Percentiles rank a stretch among this genome's conserved stretches.
Evolutionary conservation across 2,888 invertebrate species (phyloP).

Genomic region (Ellobium chinense): DNA sequence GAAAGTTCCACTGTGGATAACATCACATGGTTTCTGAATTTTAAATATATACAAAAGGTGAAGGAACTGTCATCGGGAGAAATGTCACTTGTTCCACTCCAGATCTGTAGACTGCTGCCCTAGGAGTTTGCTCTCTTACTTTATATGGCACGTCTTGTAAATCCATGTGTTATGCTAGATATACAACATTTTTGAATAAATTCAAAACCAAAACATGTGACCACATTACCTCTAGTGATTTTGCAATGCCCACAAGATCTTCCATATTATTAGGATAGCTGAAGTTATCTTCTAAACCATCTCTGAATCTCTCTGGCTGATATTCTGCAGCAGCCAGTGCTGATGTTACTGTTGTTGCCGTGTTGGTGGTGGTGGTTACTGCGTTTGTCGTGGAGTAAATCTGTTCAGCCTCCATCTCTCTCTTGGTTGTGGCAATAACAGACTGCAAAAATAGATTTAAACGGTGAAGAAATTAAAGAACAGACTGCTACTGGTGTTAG

Average conservation of each 20-base stretch:
- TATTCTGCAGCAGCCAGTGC: neutral
- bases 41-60: too few relatives aligned
- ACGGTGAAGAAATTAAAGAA: too few relatives aligned
- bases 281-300: neutral
- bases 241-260: constrained; percentile 14
- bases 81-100: too few relatives aligned
- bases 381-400: neutral
- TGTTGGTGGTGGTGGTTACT: neutral
- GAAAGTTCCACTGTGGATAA: too few relatives aligned
- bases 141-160: too few relatives aligned
- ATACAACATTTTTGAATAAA: too few relatives aligned
- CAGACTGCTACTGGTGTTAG: too few relatives aligned
- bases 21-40: too few relatives aligned
- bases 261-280: constrained; percentile 39
- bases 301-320: neutral
- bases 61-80: too few relatives aligned
- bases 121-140: too few relatives aligned
- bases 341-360: neutral
- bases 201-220: neutral
- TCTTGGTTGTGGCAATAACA: constrained; percentile 22
- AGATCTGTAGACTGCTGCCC: too few relatives aligned
- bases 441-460: constrained; percentile 31
- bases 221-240: constrained; percentile 13
- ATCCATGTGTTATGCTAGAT: too few relatives aligned
- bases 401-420: constrained; percentile 27